These are phyloP conservation scores for Apis laboriosa DNA, from an alignment of 1,140 invertebrate genomes.

Conservation along the genomic window DNA sequence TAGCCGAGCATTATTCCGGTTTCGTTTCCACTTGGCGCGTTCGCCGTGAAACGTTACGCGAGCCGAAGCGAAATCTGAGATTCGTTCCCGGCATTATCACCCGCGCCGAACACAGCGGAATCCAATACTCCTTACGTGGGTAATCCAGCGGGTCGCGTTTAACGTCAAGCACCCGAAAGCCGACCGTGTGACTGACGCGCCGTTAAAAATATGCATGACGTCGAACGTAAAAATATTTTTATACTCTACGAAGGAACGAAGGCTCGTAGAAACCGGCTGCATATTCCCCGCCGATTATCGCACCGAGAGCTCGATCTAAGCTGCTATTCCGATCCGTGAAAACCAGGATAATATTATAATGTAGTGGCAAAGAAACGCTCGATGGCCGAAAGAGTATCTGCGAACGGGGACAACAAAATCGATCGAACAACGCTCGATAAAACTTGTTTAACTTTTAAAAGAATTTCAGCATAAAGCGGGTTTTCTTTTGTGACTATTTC, in stretches of 20 bases:
- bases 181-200: background rate
- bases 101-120: conserved; percentile 34
- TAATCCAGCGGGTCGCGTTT: conserved; percentile 18
- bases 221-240: conserved; percentile 29
- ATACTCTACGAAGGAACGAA: too few species aligned
- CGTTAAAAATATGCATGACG: conserved; percentile 48
- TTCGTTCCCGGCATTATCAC: conserved; percentile 37
- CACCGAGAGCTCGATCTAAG: too few species aligned
- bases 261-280: background rate
- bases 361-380: background rate
- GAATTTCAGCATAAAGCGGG: too few species aligned
- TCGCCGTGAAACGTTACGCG: conserved; percentile 7
- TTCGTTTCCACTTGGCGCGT: conserved; percentile 44
- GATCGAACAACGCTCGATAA: too few species aligned
- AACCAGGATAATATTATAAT: background rate
- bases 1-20: conserved; percentile 1
- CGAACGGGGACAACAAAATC: too few species aligned
- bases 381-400: too few species aligned
- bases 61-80: conserved; percentile 58
- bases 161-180: background rate
- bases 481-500: too few species aligned
- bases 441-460: too few species aligned
- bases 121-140: conserved; percentile 45
- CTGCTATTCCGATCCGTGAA: background rate
- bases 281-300: background rate